Base-by-base conservation (phyloP, 2,888 invertebrate genomes). In the Chorisops tibialis region DNA sequence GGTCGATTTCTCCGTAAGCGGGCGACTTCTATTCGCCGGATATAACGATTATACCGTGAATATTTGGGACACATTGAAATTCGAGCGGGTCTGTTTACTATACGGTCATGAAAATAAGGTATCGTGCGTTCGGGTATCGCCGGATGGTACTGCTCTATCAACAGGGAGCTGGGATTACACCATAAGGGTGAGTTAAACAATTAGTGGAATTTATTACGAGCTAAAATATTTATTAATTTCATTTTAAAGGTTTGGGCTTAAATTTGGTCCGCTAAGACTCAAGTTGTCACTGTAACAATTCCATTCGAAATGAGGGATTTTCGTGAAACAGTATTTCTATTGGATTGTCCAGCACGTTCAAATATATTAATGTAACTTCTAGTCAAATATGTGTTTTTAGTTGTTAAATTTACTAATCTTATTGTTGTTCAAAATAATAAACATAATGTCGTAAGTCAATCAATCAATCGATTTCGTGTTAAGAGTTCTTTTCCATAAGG, bases 1-100 rank as follows among this genome's bases (percentile, higher is more conserved):
- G 0, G 96, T 99, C 43, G 99, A 99, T 79, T 94, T 99, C 79
- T 96, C 96, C 65, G 87, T 96, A 48, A 96, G 96, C 78, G 94
- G 94, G 19, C 90, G 99, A 16, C 82, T 99, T 67, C 81, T 99
- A 70, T 98, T 99, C 81, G 96, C 97, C 70, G 99, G 97, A 63
- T 98, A 99, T 81, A 94, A 96, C 77, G 99, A 99, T 81, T 96
- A 98, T 80, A 97, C 96, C 37, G 94, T 98, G 59, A 95, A 96
- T 79, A 91, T 96, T 37, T 99, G 99, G 99, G 99, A 99, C 80
- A 94, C 96, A 38, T 82, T 99, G 67, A 98, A 98, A 76, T 94
- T 93, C 69, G 86, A 86, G 70, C 85, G 97, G 66, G 88, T 96
- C 51, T 89, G 92, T 73, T 85, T 96, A 69, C 81, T 97, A 62